Percentiles rank a stretch among this genome's conserved stretches.
Conservation (phyloP, 92 coral and sea anemone species). For the Zoanthus gigantus region DNA sequence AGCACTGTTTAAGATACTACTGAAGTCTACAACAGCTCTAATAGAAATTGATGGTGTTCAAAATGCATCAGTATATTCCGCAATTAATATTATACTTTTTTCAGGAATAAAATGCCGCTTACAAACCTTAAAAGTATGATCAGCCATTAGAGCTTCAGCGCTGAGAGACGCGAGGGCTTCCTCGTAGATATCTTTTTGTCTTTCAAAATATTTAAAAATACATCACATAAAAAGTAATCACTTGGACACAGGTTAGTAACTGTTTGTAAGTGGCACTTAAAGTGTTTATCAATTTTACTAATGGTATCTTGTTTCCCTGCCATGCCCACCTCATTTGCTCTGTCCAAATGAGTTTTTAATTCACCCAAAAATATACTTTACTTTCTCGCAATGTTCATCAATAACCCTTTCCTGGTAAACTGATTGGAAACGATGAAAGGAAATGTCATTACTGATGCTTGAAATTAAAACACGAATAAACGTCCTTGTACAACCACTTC, state of each 20-base stretch:
- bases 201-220: slow-evolving; percentile 10
- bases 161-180: slow-evolving; percentile 26
- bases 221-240: slow-evolving; percentile 62
- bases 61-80: no score
- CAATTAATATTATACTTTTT: no score
- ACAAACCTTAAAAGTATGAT: slow-evolving; percentile 69
- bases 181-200: slow-evolving; percentile 43
- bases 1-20: no score
- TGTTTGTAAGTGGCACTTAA: not conserved
- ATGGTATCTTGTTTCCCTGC: not conserved
- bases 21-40: no score
- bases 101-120: not conserved
- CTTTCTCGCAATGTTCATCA: slow-evolving; percentile 13
- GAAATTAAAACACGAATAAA: slow-evolving; percentile 38
- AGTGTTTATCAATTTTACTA: not conserved
- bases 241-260: slow-evolving; percentile 58
- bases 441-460: slow-evolving; percentile 34
- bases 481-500: slow-evolving; percentile 35
- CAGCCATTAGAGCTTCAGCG: slow-evolving; percentile 65
- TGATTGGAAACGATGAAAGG: slow-evolving; percentile 53
- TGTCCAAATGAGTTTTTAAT: slow-evolving; percentile 12
- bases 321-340: not conserved
- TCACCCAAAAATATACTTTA: slow-evolving; percentile 34
- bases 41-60: no score
- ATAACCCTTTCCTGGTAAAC: slow-evolving; percentile 48